Percentiles rank a stretch among this genome's conserved stretches.
Conservation (phyloP, 2,113 vertebrate genomes). For the Mormyrus iriodes region DNA sequence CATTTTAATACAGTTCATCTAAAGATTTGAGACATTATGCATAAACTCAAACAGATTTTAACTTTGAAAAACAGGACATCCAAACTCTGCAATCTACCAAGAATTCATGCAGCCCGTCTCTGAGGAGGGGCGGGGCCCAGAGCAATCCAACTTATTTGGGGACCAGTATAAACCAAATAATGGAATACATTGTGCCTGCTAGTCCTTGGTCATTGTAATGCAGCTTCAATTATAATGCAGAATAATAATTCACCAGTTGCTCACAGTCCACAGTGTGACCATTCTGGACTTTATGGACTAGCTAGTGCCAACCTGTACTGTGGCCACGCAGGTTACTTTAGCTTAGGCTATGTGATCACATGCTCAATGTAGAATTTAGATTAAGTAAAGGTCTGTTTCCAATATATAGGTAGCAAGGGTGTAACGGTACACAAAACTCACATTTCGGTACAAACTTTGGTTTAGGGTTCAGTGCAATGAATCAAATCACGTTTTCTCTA, state of each 20-base stretch:
- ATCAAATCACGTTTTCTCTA: too few relatives aligned
- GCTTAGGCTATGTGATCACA: neutral
- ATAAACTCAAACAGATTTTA: neutral
- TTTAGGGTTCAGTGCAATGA: neutral
- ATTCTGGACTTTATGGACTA: neutral
- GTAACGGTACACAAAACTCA: neutral
- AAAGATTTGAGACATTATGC: neutral
- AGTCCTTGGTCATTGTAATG: neutral
- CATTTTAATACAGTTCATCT: too few relatives aligned
- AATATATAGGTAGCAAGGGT: neutral
- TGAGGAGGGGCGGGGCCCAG: neutral
- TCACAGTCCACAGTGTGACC: neutral
- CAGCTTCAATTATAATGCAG: neutral
- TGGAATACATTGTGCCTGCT: neutral
- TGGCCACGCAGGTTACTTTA: neutral
- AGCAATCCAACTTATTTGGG: neutral
- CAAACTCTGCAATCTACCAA: neutral
- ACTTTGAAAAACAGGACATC: neutral
- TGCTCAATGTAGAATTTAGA: neutral
- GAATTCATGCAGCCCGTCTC: neutral
- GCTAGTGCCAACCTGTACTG: neutral
- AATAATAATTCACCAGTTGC: neutral
- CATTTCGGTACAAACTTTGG: neutral
- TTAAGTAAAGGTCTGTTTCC: neutral
- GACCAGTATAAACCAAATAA: neutral